Evolutionary conservation across 2,113 vertebrate species (phyloP), one percentile per base, ranked within the genome.

Genomic region (Eudyptes chrysolophus): DNA sequence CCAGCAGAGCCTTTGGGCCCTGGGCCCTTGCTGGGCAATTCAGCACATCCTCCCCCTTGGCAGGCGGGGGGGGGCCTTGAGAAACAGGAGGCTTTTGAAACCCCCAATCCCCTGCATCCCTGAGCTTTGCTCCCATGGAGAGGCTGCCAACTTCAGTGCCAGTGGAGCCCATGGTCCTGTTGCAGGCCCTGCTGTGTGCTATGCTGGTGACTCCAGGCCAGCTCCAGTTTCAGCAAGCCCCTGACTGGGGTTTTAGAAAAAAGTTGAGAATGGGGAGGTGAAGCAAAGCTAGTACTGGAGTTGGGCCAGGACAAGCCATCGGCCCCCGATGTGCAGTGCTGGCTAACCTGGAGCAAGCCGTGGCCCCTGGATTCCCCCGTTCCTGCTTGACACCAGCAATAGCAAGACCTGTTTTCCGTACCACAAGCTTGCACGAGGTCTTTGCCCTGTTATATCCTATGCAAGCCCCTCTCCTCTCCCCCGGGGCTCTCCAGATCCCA

Each of bases 371-470:
- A 26, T 36, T 46, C 24, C 86, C 79, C 76, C 1, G 0, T 78
- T 90, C 90, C 89, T 77, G 83, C 92, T 81, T 1, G 0, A 55
- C 88, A 94, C 90, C 90, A 94, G 95, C 96, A 97, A 90, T 7
- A 95, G 92, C 88, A 90, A 90, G 94, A 92, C 71, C 90, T 83
- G 32, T 57, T 90, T 34, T 70, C 68, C 2, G 6, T 51, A 49
- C 68, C 80, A 46, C 0, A 8, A 90, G 90, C 97, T 95, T 93
- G 96, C 95, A 96, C 91, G 38, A 95, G 89, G 89, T 91, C 93
- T 94, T 91, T 83, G 81, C 89, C 91, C 84, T 72, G 25, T 83
- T 81, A 65, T 92, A 84, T 96, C 95, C 93, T 97, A 93, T 97
- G 97, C 95, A 97, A 93, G 74, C 58, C 58, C 62, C 36, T 91